Evolutionary conservation across 2,797 vertebrate species (phyloP).

Genomic region (Rhinophrynus dorsalis): DNA sequence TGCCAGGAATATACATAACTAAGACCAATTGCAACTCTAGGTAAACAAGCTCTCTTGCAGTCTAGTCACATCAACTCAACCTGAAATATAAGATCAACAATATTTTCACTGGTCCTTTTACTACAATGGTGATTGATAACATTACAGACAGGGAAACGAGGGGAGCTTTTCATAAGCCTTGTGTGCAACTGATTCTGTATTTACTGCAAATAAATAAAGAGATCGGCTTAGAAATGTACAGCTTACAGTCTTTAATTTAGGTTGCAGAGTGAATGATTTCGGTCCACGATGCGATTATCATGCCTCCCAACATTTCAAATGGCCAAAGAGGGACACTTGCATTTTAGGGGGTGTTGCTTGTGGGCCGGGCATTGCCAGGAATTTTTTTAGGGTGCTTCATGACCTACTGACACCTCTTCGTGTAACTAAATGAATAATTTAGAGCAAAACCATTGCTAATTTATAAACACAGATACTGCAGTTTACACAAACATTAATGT

Average conservation of each 20-base stretch:
- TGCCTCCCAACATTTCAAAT: too few relatives aligned
- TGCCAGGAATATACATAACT: constrained; percentile 20
- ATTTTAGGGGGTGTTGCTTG: too few relatives aligned
- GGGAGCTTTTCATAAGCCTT: constrained; percentile 7
- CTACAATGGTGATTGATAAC: constrained; percentile 7
- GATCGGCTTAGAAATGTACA: constrained; percentile 3
- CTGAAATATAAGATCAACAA: constrained; percentile 34
- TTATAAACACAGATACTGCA: too few relatives aligned
- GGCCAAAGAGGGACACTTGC: too few relatives aligned
- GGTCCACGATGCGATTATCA: too few relatives aligned
- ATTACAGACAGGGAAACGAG: constrained; percentile 15
- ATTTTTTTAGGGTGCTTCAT: too few relatives aligned
- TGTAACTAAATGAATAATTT: too few relatives aligned
- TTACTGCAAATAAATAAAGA: background rate
- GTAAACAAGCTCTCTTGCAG: constrained; percentile 15
- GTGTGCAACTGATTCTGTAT: constrained; percentile 3
- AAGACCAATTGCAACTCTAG: constrained; percentile 21
- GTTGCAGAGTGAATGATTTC: too few relatives aligned
- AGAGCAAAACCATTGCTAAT: too few relatives aligned
- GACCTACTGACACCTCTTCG: too few relatives aligned
- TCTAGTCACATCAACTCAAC: constrained; percentile 34
- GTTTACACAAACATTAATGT: too few relatives aligned
- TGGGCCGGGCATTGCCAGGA: too few relatives aligned
- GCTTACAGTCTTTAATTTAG: constrained; percentile 35
- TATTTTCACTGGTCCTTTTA: constrained; percentile 35